phyloP scores from a whole-genome alignment of 2,888 invertebrate species.

The Conistra vaccinii region DNA sequence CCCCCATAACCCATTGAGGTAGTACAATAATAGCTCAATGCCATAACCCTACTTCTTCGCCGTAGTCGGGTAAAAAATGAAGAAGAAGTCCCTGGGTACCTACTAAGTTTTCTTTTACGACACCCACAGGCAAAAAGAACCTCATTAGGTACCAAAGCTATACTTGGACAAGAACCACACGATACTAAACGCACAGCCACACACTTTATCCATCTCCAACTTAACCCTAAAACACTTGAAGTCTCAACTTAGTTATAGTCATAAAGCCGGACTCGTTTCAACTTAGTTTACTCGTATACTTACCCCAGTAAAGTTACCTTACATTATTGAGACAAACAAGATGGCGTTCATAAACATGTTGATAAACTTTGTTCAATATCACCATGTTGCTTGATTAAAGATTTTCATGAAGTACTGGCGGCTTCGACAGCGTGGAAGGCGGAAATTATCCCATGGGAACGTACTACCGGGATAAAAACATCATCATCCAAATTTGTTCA shows the following conservation, averaged over 20 bases:
- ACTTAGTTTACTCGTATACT: constrained; percentile 60
- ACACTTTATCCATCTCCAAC: too few relatives aligned
- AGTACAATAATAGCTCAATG: too few relatives aligned
- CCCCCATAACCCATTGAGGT: too few relatives aligned
- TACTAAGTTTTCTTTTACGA: background rate
- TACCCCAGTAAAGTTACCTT: constrained; percentile 42
- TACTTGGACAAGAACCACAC: background rate
- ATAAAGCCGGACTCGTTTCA: constrained; percentile 56
- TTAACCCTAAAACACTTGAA: constrained; percentile 46
- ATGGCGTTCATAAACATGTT: constrained; percentile 53
- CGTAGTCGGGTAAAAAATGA: too few relatives aligned
- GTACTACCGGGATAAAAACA: background rate
- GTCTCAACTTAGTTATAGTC: constrained; percentile 57
- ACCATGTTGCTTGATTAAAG: constrained; percentile 33
- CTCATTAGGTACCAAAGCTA: too few relatives aligned
- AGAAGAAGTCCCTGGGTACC: background rate
- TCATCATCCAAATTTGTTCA: background rate
- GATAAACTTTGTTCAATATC: constrained; percentile 20
- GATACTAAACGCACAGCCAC: background rate
- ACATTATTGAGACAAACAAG: constrained; percentile 63
- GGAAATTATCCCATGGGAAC: background rate
- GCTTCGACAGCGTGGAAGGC: too few relatives aligned
- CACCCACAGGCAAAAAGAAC: background rate
- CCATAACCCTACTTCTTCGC: too few relatives aligned
- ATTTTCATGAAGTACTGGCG: constrained; percentile 14